These are phyloP conservation scores for Columbina picui DNA, from an alignment of 2,113 vertebrate genomes.

Conservation along the genomic window DNA sequence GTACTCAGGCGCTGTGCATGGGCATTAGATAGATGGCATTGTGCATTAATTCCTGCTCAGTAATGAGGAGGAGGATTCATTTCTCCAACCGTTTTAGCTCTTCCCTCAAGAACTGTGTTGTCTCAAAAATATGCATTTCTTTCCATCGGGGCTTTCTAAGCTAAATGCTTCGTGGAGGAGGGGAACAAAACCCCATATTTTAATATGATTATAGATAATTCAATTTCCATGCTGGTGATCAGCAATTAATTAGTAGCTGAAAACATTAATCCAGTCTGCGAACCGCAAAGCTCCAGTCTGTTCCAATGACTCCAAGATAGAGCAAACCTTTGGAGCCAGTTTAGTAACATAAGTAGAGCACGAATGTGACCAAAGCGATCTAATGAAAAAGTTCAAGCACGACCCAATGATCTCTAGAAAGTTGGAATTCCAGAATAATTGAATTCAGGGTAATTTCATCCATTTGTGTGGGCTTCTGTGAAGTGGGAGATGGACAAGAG, in stretches of 20 bases:
- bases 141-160: constrained; percentile 32
- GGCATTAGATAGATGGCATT: not conserved
- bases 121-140: constrained; percentile 46
- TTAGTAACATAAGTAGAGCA: constrained; percentile 60
- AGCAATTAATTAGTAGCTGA: constrained; percentile 70
- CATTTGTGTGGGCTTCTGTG: constrained; percentile 71
- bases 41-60: not conserved
- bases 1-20: not conserved
- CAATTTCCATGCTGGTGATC: constrained; percentile 65
- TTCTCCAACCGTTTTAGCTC: not conserved
- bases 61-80: not conserved
- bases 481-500: constrained; percentile 68
- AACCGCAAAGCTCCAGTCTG: constrained; percentile 56
- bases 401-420: constrained; percentile 57
- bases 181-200: constrained; percentile 43
- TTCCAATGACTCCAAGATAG: constrained; percentile 48
- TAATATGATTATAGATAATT: constrained; percentile 71
- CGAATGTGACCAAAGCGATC: constrained; percentile 53
- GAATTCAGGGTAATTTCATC: constrained; percentile 71
- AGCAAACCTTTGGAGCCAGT: constrained; percentile 59
- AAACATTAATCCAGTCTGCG: constrained; percentile 65
- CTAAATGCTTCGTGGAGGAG: constrained; percentile 12
- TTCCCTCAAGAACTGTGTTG: not conserved
- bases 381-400: constrained; percentile 68
- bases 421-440: constrained; percentile 72